A percentile compares a stretch with the other conserved stretches of the same genome.
Conservation (phyloP, 2,888 invertebrate genomes). For the Vannuccia rotundouncinata region DNA sequence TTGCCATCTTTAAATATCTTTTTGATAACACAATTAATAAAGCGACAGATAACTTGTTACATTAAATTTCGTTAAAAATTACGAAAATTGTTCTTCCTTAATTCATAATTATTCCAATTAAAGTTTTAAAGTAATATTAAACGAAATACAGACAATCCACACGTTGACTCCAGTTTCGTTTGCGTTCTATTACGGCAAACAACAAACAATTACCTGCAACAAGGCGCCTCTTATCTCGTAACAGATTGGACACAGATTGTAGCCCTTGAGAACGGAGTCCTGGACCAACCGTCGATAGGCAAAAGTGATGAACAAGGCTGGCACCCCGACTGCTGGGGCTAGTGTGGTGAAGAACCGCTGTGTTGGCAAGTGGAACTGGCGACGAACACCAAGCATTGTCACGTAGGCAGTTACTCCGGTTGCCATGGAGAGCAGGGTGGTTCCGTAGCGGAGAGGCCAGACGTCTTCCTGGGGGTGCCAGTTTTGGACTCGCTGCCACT, state of each 20-base stretch:
- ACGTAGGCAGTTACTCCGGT: not conserved
- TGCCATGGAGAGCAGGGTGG: not conserved
- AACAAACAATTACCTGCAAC: constrained; percentile 19
- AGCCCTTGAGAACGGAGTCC: not conserved
- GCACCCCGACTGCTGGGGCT: not conserved
- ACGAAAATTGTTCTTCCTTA: too few species aligned
- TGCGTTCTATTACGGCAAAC: too few species aligned
- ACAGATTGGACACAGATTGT: not conserved
- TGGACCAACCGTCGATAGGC: not conserved
- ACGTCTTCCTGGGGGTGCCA: constrained; percentile 24
- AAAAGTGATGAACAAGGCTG: not conserved
- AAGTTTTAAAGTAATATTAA: too few species aligned
- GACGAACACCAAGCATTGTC: not conserved
- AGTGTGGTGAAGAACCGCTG: not conserved
- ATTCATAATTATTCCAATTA: too few species aligned
- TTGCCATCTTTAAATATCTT: too few species aligned
- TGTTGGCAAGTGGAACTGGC: not conserved
- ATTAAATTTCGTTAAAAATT: too few species aligned
- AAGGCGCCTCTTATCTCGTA: not conserved
- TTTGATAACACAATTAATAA: too few species aligned
- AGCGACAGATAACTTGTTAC: too few species aligned
- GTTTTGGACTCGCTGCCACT: not conserved
- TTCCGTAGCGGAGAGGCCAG: not conserved
- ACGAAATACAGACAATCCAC: too few species aligned
- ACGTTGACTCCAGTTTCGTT: too few species aligned